Base-by-base conservation (phyloP, 1,140 invertebrate species). In the Leguminivora glycinivorella region DNA sequence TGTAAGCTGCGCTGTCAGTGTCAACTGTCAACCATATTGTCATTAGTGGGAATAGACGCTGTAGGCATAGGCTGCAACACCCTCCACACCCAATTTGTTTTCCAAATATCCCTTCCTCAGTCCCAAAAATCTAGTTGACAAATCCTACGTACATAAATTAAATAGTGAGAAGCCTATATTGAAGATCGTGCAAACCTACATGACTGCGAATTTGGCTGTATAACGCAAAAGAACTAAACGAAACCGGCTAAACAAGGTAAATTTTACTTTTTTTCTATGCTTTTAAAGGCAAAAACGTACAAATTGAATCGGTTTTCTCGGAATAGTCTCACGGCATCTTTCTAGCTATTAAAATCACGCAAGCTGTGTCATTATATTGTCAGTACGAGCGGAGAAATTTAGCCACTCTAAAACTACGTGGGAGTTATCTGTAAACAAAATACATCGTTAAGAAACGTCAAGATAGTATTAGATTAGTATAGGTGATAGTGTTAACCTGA, bases 31-130 rank as follows among this genome's bases (percentile, higher is more conserved):
- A 52, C 43, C 43, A 4, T 52, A 52, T 31, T 29, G 29, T 34
- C 58, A 34, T 29, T 63, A 5, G 26, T n/a, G 26, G 26, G 58
- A 31, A n/a, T n/a, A n/a, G 58, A 63, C 58, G 58, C 58, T 29
- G 58, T 26, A 63, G 14, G 17, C n/a, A n/a, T 52, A 22, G 17
- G 17, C 47, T 52, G 26, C 26, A 34, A 9, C 26, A 63, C 26
- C 58, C 14, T 31, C 58, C 58, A 63, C 58, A 63, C 58, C 58
- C 58, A 31, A 52, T 63, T 63, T 63, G 58, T 63, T 63, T 63
- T 63, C 58, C 26, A 63, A 63, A 63, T 63, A 63, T 63, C 58
- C 58, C 58, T 63, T 31, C 58, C 58, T 63, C 5, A 26, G 19
- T 9, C 25, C 58, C 58, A 31, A 63, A 29, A 29, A 63, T 17